Base-by-base conservation (phyloP, 2,888 invertebrate genomes). In the Itoplectis maculator region DNA sequence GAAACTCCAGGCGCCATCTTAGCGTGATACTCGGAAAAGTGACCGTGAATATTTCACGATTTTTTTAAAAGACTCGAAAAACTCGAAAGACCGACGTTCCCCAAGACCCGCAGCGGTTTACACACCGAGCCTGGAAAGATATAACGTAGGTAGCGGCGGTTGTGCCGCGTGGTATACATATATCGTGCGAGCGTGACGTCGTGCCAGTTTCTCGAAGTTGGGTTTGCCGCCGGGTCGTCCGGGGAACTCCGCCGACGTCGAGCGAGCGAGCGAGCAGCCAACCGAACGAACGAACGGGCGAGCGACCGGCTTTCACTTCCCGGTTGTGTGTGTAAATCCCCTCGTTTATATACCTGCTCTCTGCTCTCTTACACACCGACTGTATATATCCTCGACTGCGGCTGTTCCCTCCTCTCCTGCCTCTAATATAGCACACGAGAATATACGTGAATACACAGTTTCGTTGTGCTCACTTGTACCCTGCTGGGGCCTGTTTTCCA, bases 281-380 rank as follows among this genome's bases (percentile, higher is more conserved):
- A 68, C 23, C 49, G 65, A 70, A 54, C 59, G 56, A 75, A 70
- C 75, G 80, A 63, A 70, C 47, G 45, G 65, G 66, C 81, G 80
- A 70, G 63, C 47, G 80, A 47, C 75, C 56, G 81, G 76, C 81
- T 81, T 81, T 81, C 81, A 81, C 81, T 81, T 81, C 70, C 66
- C 70, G 59, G 65, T 76, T 76, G 81, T 81, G 70, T 76, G 56
- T n/a, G 66, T 66, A 59, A 56, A 75, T n/a, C n/a, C 37, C 13
- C 65, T 47, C 56, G 20, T 29, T 29, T 47, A 72, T 47, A 72
- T 59, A 61, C 47, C 47, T 61, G 61, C 35, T 47, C 59, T 8
- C 29, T 5, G 15, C 59, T 18, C 59, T 18, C 37, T 15, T 11
- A 18, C 35, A 61, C 37, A 15, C 8, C 2, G 29, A 35, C 8